phyloP scores from a whole-genome alignment of 2,797 vertebrate genomes.

The Rhinogobio ventralis region DNA sequence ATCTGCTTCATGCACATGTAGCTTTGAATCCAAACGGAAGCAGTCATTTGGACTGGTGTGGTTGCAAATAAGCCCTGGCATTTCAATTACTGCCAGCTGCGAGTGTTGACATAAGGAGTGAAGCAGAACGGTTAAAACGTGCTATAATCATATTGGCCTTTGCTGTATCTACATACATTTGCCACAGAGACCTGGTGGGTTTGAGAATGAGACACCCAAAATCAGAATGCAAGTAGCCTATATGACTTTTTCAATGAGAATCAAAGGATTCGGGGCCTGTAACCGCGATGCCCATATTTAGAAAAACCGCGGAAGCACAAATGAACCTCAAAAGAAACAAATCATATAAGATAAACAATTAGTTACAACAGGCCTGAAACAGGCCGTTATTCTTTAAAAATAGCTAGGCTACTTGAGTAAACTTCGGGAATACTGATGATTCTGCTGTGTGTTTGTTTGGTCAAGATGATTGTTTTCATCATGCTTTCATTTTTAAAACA shows the following conservation, averaged over 20 bases:
- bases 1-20: constrained; percentile 28
- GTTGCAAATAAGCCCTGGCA: constrained; percentile 53
- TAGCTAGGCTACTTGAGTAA: background rate
- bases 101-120: constrained; percentile 37
- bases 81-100: constrained; percentile 60
- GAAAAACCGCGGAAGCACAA: constrained; percentile 15
- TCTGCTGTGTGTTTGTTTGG: background rate
- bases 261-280: background rate
- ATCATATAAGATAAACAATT: constrained; percentile 17
- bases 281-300: constrained; percentile 18
- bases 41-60: constrained; percentile 54
- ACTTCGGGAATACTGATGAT: background rate
- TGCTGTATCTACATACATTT: background rate
- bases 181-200: background rate
- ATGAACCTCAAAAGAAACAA: constrained; percentile 18
- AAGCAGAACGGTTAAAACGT: constrained; percentile 43
- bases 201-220: background rate
- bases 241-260: background rate
- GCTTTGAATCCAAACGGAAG: constrained; percentile 44
- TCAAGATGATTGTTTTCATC: background rate
- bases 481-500: background rate
- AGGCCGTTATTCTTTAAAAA: constrained; percentile 3
- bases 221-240: constrained; percentile 4
- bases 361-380: constrained; percentile 20
- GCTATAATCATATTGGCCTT: constrained; percentile 2